Evolutionary conservation across 2,797 vertebrate genomes (phyloP).

Genomic region (Fistularia commersonii): DNA sequence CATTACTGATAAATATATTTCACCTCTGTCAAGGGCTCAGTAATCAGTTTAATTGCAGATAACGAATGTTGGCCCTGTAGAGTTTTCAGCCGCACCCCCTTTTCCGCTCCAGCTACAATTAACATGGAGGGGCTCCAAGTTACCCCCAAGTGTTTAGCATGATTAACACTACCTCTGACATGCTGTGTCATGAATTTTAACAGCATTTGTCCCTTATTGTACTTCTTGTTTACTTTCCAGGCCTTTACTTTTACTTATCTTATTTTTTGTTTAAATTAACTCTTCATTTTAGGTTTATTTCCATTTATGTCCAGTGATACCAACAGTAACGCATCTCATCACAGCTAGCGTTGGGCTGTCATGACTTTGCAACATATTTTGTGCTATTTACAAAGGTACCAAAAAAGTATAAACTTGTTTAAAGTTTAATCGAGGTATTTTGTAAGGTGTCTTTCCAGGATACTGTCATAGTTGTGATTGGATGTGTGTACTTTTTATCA

Average conservation of each 20-base stretch:
- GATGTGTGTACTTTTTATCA: too few relatives aligned
- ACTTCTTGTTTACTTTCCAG: neutral
- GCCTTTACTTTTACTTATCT: neutral
- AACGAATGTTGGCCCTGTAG: conserved; percentile 61
- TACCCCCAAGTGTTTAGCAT: conserved; percentile 59
- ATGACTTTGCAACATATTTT: too few relatives aligned
- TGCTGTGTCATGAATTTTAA: conserved; percentile 31
- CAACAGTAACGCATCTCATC: too few relatives aligned
- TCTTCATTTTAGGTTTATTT: too few relatives aligned
- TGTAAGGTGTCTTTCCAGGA: too few relatives aligned
- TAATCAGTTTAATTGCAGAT: conserved; percentile 76
- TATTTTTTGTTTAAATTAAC: too few relatives aligned
- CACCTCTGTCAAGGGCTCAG: conserved; percentile 68
- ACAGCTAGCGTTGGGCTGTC: too few relatives aligned
- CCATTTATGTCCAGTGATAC: too few relatives aligned
- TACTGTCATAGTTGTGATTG: too few relatives aligned
- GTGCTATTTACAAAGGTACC: too few relatives aligned
- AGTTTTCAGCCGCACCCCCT: conserved; percentile 45
- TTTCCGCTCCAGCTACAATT: conserved; percentile 38
- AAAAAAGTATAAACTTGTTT: too few relatives aligned
- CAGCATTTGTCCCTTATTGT: conserved; percentile 2
- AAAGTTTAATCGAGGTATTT: too few relatives aligned
- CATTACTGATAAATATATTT: conserved; percentile 50
- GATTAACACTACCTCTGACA: conserved; percentile 60
- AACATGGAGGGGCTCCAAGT: conserved; percentile 41